phyloP scores from a whole-genome alignment of 2,888 invertebrate genomes.

The Latrodectus hesperus region DNA sequence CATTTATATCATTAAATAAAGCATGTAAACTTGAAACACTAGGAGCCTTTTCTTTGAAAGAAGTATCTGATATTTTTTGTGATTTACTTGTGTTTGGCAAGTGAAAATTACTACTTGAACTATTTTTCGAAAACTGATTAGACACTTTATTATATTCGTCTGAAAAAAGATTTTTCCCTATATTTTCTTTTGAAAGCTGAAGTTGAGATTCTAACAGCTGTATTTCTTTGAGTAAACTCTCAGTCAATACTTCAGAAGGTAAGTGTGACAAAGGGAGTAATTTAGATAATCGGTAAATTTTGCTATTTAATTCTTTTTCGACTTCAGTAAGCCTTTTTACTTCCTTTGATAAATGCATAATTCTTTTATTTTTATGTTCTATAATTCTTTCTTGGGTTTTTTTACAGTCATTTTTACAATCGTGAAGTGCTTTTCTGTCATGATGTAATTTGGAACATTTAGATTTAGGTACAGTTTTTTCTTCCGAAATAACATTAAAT shows the following conservation, averaged over 20 bases:
- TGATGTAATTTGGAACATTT: not conserved
- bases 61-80: not conserved
- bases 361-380: constrained; percentile 58
- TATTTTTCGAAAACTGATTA: not conserved
- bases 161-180: not conserved
- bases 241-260: constrained; percentile 45
- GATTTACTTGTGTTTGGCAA: not conserved
- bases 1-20: constrained; percentile 47
- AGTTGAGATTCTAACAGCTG: constrained; percentile 44
- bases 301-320: constrained; percentile 48
- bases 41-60: constrained; percentile 13
- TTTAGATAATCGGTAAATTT: constrained; percentile 51
- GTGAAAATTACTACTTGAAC: no score
- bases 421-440: not conserved
- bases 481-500: not conserved
- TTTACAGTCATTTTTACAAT: constrained; percentile 7
- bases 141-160: not conserved
- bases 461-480: constrained; percentile 11
- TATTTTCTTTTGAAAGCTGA: constrained; percentile 6
- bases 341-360: constrained; percentile 45
- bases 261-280: constrained; percentile 48
- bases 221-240: constrained; percentile 58
- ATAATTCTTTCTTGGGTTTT: constrained; percentile 49
- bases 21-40: constrained; percentile 24
- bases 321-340: constrained; percentile 19